These are phyloP conservation scores for Galemys pyrenaicus DNA, from an alignment of 2,113 vertebrate species.

Conservation along the genomic window DNA sequence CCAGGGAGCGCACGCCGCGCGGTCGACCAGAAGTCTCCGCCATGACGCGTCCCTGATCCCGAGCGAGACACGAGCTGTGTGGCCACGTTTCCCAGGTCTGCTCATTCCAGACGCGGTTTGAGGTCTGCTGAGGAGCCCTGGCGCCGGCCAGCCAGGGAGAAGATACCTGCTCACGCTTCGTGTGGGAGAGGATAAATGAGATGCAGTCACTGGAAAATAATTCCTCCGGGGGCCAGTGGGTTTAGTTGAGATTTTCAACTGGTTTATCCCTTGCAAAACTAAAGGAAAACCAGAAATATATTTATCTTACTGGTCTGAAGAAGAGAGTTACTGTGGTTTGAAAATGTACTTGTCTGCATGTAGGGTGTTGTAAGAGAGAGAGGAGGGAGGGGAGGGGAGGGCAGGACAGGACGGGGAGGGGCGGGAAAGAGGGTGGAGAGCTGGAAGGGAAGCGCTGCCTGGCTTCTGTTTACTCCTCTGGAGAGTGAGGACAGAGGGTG, in stretches of 20 bases:
- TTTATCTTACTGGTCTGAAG: neutral
- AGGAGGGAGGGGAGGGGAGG: neutral
- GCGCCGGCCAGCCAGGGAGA: neutral
- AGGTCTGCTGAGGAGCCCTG: neutral
- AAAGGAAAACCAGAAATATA: neutral
- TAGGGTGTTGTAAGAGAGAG: neutral
- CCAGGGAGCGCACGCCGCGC: fast-evolving
- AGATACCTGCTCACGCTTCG: fast-evolving
- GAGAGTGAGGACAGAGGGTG: too few relatives aligned
- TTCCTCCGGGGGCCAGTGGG: neutral
- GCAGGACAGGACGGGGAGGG: neutral
- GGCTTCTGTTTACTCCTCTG: neutral
- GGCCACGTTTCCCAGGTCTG: neutral
- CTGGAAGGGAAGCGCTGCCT: neutral
- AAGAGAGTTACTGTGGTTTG: neutral
- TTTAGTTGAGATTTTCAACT: neutral
- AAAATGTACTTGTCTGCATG: neutral
- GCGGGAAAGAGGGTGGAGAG: fast-evolving
- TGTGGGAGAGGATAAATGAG: neutral
- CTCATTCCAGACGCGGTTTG: neutral
- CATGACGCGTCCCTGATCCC: neutral
- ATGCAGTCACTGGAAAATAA: neutral
- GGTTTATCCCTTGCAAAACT: neutral
- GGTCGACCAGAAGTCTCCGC: neutral
- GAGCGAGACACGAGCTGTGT: neutral